phyloP scores from a whole-genome alignment of 2,113 vertebrate species.

The Perognathus longimembris region DNA sequence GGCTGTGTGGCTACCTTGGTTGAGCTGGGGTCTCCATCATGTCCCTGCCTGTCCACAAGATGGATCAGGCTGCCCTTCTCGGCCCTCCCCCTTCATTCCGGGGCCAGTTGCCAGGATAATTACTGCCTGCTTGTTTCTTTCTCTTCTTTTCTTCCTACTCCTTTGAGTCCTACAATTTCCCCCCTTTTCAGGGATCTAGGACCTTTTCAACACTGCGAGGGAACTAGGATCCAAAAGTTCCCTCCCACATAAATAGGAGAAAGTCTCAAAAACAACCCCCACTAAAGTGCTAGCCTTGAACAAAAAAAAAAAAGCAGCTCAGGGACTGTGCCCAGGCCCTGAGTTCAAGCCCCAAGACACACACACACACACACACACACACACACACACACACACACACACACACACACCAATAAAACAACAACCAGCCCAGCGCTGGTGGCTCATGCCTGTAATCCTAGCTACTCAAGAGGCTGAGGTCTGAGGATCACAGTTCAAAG shows the following conservation, averaged over 20 bases:
- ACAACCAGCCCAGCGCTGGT: too few relatives aligned
- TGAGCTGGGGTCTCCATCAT: conserved; percentile 74
- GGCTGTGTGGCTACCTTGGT: conserved; percentile 64
- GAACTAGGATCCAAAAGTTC: conserved; percentile 35
- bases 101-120: conserved; percentile 67
- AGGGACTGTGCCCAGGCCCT: too few relatives aligned
- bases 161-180: background rate
- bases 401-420: too few relatives aligned
- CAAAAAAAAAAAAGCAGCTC: too few relatives aligned
- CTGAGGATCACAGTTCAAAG: too few relatives aligned
- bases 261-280: too few relatives aligned
- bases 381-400: too few relatives aligned
- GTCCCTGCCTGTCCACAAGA: conserved; percentile 76
- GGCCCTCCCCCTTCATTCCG: background rate
- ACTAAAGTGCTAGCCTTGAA: too few relatives aligned
- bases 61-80: conserved; percentile 46
- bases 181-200: conserved; percentile 1
- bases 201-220: background rate
- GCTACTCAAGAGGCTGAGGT: too few relatives aligned
- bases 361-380: too few relatives aligned
- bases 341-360: too few relatives aligned
- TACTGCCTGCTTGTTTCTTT: conserved; percentile 28
- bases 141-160: background rate
- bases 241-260: background rate
- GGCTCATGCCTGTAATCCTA: too few relatives aligned